phyloP scores from a whole-genome alignment of 2,113 vertebrate genomes.

The Elaphurus davidianus region DNA sequence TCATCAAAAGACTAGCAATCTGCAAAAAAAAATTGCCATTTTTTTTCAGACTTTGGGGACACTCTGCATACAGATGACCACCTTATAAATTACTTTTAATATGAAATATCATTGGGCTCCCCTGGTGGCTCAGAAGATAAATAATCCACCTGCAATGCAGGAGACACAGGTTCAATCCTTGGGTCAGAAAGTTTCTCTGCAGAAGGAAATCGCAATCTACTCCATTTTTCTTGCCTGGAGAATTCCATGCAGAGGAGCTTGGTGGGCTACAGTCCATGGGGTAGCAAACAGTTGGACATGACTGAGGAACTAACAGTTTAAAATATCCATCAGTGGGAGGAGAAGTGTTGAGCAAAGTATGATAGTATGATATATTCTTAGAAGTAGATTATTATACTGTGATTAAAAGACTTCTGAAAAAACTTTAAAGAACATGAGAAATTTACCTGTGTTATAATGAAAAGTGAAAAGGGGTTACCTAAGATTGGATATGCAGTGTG shows the following conservation, averaged over 20 bases:
- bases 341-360: not conserved
- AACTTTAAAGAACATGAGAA: not conserved
- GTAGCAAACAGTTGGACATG: not conserved
- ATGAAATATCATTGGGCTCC: not conserved
- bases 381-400: conserved; percentile 15
- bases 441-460: conserved; percentile 22
- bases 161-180: not conserved
- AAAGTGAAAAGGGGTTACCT: not conserved
- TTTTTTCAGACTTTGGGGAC: not conserved
- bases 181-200: not conserved
- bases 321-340: not conserved
- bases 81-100: conserved; percentile 36
- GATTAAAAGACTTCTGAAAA: conserved; percentile 38
- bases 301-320: not conserved
- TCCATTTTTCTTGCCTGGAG: not conserved
- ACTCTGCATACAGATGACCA: not conserved
- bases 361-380: not conserved
- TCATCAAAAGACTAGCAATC: not conserved
- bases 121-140: not conserved
- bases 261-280: not conserved
- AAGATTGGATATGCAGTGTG: not conserved
- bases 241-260: not conserved
- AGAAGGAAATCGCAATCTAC: not conserved
- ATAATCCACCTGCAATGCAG: not conserved
- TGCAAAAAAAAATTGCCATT: not conserved